Conservation (phyloP, 2,797 vertebrate genomes). For the Lepus townsendii region DNA sequence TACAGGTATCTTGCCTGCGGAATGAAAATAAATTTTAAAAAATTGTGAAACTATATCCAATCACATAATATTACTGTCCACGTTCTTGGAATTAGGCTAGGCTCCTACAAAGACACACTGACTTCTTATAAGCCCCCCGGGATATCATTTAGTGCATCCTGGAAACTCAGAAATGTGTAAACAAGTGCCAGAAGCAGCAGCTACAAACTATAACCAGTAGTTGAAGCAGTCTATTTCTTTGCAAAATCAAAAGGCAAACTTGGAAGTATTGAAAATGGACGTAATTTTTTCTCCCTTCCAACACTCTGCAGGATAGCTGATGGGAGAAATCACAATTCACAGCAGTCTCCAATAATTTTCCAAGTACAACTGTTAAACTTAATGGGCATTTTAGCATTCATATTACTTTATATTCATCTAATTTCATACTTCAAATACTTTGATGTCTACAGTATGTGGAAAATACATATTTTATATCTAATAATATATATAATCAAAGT, state of each 20-base stretch:
- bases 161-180: slow-evolving; percentile 11
- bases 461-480: slow-evolving; percentile 69
- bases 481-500: slow-evolving; percentile 72
- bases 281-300: slow-evolving; percentile 45
- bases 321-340: slow-evolving; percentile 65
- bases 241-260: slow-evolving; percentile 50
- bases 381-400: slow-evolving; percentile 64
- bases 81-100: slow-evolving; percentile 59
- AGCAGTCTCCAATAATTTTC: slow-evolving; percentile 70
- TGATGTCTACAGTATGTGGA: slow-evolving; percentile 32
- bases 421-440: slow-evolving; percentile 76
- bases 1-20: slow-evolving; percentile 94
- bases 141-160: background rate
- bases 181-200: slow-evolving; percentile 1
- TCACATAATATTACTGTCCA: slow-evolving; percentile 47
- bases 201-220: slow-evolving; percentile 40
- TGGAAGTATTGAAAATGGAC: background rate
- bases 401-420: slow-evolving; percentile 80
- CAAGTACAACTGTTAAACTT: slow-evolving; percentile 55
- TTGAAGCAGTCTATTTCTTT: slow-evolving; percentile 17
- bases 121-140: slow-evolving; percentile 20
- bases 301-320: slow-evolving; percentile 52
- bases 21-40: slow-evolving; percentile 77
- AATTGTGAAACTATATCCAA: slow-evolving; percentile 59
- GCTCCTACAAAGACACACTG: slow-evolving; percentile 10